These are phyloP conservation scores for Pteria penguin DNA, from an alignment of 2,888 invertebrate species.

Conservation along the genomic window DNA sequence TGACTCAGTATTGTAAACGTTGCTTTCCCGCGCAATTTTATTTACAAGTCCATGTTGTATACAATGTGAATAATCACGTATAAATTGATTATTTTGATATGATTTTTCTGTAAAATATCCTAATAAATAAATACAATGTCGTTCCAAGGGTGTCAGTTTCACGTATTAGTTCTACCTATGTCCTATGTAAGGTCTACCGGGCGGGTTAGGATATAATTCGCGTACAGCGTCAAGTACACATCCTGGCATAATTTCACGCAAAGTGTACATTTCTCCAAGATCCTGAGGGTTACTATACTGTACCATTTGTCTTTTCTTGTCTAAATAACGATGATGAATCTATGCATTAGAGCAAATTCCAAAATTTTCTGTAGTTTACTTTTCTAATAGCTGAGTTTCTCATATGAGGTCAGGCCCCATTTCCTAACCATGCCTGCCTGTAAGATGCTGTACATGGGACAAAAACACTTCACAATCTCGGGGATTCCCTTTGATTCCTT, in stretches of 20 bases:
- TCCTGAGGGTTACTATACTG: not conserved
- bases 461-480: not conserved
- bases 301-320: not conserved
- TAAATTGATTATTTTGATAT: not conserved
- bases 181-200: constrained; percentile 7
- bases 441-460: not conserved
- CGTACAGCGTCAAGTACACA: not conserved
- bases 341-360: not conserved
- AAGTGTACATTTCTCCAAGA: not conserved
- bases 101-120: not conserved
- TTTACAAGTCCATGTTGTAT: not conserved
- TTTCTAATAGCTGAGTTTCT: constrained; percentile 3
- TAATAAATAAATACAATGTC: not conserved
- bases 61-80: not conserved
- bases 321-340: constrained; percentile 1
- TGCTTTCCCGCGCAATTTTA: not conserved
- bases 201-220: constrained; percentile 5
- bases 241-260: not conserved
- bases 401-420: not conserved
- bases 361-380: constrained; percentile 1
- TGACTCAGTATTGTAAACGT: not conserved
- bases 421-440: not conserved
- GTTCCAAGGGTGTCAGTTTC: not conserved
- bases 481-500: not conserved
- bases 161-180: constrained; percentile 6